phyloP scores from a whole-genome alignment of 2,888 invertebrate species.

The Drosophila greeni region DNA sequence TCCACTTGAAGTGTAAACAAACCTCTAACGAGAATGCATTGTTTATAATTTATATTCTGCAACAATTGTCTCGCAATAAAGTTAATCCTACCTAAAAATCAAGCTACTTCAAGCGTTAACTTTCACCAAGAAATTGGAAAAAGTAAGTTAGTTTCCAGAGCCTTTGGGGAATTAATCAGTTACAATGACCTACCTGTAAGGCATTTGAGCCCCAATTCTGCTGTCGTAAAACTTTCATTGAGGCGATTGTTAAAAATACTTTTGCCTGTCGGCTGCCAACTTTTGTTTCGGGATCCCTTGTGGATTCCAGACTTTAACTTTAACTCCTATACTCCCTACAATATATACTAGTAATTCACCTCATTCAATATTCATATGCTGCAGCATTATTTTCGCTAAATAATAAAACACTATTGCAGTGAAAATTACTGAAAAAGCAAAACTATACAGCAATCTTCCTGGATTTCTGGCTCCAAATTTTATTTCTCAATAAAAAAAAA shows the following conservation, averaged over 20 bases:
- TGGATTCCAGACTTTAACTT: conserved; percentile 6
- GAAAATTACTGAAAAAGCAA: conserved; percentile 1
- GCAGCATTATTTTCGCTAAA: conserved; percentile 28
- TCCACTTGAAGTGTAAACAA: neutral
- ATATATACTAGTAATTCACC: neutral
- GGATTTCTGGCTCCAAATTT: neutral
- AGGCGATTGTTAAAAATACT: conserved; percentile 12
- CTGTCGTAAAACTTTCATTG: conserved; percentile 15
- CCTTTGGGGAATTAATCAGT: conserved; percentile 27
- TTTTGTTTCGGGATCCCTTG: neutral
- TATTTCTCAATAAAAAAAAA: conserved; percentile 8
- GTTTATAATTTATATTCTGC: neutral
- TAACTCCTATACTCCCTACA: neutral
- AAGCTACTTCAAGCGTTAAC: neutral
- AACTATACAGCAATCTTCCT: conserved; percentile 1
- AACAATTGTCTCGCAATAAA: neutral
- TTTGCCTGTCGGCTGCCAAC: conserved; percentile 5
- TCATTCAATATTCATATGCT: conserved; percentile 31
- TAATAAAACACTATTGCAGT: conserved; percentile 8
- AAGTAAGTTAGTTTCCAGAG: conserved; percentile 12
- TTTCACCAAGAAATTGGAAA: neutral
- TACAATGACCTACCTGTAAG: conserved; percentile 17
- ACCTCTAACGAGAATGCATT: neutral
- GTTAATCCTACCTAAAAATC: neutral
- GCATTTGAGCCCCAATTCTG: neutral